Conservation (phyloP, 2,888 invertebrate genomes). For the Nineta flava region DNA sequence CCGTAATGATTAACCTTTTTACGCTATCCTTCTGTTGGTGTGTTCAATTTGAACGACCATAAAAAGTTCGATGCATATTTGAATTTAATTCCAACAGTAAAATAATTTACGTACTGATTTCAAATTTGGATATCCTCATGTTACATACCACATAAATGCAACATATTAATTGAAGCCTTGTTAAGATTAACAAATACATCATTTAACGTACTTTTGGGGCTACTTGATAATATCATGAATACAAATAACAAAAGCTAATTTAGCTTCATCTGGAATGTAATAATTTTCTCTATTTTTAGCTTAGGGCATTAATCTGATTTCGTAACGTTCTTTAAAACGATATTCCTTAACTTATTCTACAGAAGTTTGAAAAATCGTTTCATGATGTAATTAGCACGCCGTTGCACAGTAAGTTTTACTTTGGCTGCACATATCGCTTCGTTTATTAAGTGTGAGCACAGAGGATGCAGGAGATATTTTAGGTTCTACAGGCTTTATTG, state of each 20-base stretch:
- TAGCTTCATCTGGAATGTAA: conserved; percentile 93
- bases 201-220: conserved; percentile 81
- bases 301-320: conserved; percentile 72
- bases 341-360: conserved; percentile 95
- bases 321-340: conserved; percentile 75
- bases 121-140: conserved; percentile 97
- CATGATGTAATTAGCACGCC: conserved; percentile 53
- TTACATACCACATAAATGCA: conserved; percentile 96
- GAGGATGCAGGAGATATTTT: conserved; percentile 27
- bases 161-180: conserved; percentile 97
- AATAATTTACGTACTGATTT: conserved; percentile 88
- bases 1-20: conserved; percentile 99
- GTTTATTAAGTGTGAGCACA: conserved; percentile 84
- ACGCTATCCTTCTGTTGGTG: conserved; percentile 97
- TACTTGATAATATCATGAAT: conserved; percentile 86
- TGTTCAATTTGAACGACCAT: conserved; percentile 99
- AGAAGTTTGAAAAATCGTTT: conserved; percentile 86
- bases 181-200: conserved; percentile 95
- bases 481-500: neutral
- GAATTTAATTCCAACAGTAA: conserved; percentile 65
- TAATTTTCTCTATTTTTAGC: conserved; percentile 88
- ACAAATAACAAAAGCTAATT: conserved; percentile 93
- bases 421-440: conserved; percentile 54
- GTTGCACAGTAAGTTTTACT: conserved; percentile 48
- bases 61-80: conserved; percentile 96